These are phyloP conservation scores for Nephrotoma appendiculata DNA, from an alignment of 2,888 invertebrate genomes.

Conservation along the genomic window DNA sequence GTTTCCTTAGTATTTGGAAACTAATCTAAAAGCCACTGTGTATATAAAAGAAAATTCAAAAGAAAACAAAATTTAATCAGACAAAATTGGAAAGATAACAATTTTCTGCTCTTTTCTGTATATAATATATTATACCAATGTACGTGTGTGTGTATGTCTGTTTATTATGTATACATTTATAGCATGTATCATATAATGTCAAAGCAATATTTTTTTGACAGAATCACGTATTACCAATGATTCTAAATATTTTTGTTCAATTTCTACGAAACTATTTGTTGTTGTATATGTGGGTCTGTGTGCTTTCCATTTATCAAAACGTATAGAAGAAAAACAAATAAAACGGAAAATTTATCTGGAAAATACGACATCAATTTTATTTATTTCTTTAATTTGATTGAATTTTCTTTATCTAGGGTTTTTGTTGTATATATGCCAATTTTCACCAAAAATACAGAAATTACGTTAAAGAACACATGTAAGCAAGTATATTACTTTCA, in stretches of 20 bases:
- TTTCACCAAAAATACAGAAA: neutral
- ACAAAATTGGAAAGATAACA: neutral
- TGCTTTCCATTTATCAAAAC: neutral
- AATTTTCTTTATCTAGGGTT: neutral
- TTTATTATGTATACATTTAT: neutral
- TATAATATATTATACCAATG: neutral
- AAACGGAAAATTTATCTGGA: neutral
- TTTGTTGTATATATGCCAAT: neutral
- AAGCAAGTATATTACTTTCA: neutral
- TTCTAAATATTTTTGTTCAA: neutral
- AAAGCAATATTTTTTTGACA: neutral
- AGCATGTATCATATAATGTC: neutral
- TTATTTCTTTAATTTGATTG: neutral
- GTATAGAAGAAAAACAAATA: neutral
- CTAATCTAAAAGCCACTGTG: neutral
- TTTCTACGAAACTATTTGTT: neutral
- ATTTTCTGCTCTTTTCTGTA: neutral
- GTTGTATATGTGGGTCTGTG: neutral
- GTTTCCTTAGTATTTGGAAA: neutral
- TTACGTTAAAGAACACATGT: neutral
- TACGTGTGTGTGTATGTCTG: neutral
- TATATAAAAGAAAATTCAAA: neutral
- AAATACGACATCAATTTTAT: neutral
- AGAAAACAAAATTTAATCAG: neutral
- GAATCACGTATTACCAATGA: neutral